Evolutionary conservation across 2,113 vertebrate genomes (phyloP).

Genomic region (Paramormyrops kingsleyae): DNA sequence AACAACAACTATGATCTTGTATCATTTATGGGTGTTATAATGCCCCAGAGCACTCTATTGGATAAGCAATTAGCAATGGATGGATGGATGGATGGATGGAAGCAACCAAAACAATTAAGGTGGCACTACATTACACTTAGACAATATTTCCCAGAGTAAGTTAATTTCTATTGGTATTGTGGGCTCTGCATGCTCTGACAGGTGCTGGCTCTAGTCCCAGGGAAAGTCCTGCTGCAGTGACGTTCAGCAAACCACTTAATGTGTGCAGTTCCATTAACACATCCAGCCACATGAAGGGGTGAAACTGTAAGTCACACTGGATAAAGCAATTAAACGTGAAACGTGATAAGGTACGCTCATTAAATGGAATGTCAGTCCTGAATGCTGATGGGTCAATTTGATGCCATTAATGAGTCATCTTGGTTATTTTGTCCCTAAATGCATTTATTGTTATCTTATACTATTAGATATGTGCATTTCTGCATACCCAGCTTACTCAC

Average conservation of each 20-base stretch:
- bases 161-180: neutral
- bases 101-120: neutral
- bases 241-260: neutral
- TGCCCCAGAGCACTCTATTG: neutral
- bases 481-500: neutral
- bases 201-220: neutral
- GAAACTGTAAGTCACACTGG: neutral
- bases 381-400: neutral
- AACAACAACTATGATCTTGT: neutral
- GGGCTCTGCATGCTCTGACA: neutral
- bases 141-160: neutral
- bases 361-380: neutral
- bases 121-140: neutral
- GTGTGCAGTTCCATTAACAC: neutral
- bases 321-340: neutral
- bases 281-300: neutral
- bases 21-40: neutral
- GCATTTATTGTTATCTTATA: neutral
- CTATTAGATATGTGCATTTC: neutral
- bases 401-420: neutral
- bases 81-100: neutral
- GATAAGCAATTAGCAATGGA: neutral
- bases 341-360: neutral
- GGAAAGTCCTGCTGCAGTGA: neutral
- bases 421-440: neutral